A percentile compares a stretch with the other conserved stretches of the same genome.
These are phyloP conservation scores for Trachymyrmex cornetzi DNA, from an alignment of 1,140 invertebrate species.

Conservation along the genomic window DNA sequence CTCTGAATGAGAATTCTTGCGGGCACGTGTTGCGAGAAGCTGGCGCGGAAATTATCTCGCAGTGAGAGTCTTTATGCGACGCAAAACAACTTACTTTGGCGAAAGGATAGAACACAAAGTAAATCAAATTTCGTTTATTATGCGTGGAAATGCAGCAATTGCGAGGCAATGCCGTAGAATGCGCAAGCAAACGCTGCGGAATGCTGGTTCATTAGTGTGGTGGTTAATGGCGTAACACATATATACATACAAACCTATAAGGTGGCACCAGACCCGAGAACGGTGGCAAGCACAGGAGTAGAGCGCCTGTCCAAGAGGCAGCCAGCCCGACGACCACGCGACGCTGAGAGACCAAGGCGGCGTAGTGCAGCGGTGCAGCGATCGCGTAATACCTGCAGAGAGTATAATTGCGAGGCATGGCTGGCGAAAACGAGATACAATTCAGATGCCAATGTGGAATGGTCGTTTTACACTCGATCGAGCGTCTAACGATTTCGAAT, in stretches of 20 bases:
- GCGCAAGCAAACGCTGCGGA: background rate
- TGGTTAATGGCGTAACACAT: conserved; percentile 27
- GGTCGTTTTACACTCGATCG: background rate
- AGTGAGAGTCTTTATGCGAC: conserved; percentile 6
- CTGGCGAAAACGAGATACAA: background rate
- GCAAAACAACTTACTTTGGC: background rate
- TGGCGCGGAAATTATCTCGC: conserved; percentile 17
- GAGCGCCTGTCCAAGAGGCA: conserved; percentile 85
- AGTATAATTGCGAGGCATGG: conserved; percentile 9
- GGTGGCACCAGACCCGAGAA: conserved; percentile 84
- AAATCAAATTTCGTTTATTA: conserved; percentile 35
- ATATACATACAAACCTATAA: conserved; percentile 78
- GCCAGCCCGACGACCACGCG: conserved; percentile 86
- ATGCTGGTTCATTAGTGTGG: background rate
- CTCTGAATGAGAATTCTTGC: conserved; percentile 8
- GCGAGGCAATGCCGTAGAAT: background rate
- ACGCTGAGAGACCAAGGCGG: conserved; percentile 90
- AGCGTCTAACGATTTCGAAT: background rate
- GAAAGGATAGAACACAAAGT: background rate
- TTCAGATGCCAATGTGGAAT: background rate
- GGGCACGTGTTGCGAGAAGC: background rate
- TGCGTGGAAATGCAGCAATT: conserved; percentile 19
- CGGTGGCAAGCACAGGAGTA: conserved; percentile 84
- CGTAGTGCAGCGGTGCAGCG: conserved; percentile 92
- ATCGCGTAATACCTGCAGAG: conserved; percentile 90